Base-by-base conservation (phyloP, 2,888 invertebrate species). In the Junonia oenone region DNA sequence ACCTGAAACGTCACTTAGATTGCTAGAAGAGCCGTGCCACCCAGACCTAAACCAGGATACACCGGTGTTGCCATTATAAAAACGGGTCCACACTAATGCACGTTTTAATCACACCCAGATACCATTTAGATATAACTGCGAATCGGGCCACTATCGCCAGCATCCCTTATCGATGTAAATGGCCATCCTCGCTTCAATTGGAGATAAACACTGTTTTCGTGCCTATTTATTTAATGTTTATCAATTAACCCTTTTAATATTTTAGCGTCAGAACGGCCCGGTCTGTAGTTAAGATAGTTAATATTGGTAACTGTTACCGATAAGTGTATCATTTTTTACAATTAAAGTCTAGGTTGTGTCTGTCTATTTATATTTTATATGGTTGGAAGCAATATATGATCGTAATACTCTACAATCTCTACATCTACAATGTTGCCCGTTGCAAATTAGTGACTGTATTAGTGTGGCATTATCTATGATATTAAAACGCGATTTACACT, bases 211-310 rank as follows among this genome's bases (percentile, higher is more conserved):
- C 58, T 62, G 65, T 63, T 60, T 62, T 60, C 52, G 58, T 62
- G 63, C 59, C 63, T 67, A 64, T 65, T 62, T 68, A 61, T 67
- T 65, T 75, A 76, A 78, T 76, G 71, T 59, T 45, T 67, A 69
- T 71, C 76, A 75, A 79, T 79, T 76, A 78, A 73, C 66, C 52
- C 59, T 62, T 63, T 64, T 64, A 66, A 65, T 67, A 58, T 65
- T 63, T 69, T 64, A 65, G 53, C 58, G 63, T 50, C 60, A 22
- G 38, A 40, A 55, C 31, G 46, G 40, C 29, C 55, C 40, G 46
- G 50, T 31, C 26, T 43, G 6, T 45, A 37, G 51, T 58, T 55
- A 50, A 60, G 55, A 55, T 60, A 52, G 48, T 55, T 48, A 31
- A 55, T 58, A 58, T 52, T 37, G 51, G 49, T 56, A 15, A 47